A percentile compares a stretch with the other conserved stretches of the same genome.
Conservation (phyloP, 1,140 invertebrate species). For the Zaprionus kolodkinae region DNA sequence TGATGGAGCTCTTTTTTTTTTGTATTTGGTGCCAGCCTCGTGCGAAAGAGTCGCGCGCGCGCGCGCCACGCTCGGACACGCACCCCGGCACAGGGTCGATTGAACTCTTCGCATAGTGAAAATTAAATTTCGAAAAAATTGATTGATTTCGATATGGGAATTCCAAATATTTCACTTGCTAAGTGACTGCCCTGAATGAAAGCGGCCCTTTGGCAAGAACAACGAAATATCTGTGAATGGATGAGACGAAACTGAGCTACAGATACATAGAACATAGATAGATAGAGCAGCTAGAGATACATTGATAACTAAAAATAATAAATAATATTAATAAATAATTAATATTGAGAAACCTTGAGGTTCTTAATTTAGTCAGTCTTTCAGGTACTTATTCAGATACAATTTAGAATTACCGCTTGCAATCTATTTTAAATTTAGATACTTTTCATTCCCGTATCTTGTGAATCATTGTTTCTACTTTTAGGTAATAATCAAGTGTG, state of each 20-base stretch:
- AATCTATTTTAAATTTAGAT: conserved; percentile 1
- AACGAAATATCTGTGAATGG: conserved; percentile 12
- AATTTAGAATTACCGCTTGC: too few relatives aligned
- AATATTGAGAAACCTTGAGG: too few relatives aligned
- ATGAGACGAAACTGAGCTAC: not conserved
- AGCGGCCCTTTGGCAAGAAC: conserved; percentile 1
- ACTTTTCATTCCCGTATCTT: not conserved
- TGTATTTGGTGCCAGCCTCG: conserved; percentile 22
- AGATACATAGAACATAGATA: not conserved
- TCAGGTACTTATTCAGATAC: too few relatives aligned
- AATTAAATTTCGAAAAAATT: conserved; percentile 45
- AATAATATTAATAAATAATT: too few relatives aligned
- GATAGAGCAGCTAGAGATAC: not conserved
- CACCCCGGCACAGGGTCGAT: not conserved
- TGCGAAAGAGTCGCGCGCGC: conserved; percentile 53
- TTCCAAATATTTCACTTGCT: conserved; percentile 59
- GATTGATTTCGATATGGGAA: conserved; percentile 52
- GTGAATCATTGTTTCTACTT: conserved; percentile 7
- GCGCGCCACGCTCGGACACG: conserved; percentile 22
- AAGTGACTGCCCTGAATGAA: conserved; percentile 54
- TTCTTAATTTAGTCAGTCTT: not conserved
- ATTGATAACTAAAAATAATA: too few relatives aligned
- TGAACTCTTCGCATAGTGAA: conserved; percentile 42
- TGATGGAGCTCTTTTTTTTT: conserved; percentile 25
- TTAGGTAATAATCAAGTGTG: conserved; percentile 19